Conservation (phyloP, 2,113 vertebrate genomes). For the Panurus biarmicus region DNA sequence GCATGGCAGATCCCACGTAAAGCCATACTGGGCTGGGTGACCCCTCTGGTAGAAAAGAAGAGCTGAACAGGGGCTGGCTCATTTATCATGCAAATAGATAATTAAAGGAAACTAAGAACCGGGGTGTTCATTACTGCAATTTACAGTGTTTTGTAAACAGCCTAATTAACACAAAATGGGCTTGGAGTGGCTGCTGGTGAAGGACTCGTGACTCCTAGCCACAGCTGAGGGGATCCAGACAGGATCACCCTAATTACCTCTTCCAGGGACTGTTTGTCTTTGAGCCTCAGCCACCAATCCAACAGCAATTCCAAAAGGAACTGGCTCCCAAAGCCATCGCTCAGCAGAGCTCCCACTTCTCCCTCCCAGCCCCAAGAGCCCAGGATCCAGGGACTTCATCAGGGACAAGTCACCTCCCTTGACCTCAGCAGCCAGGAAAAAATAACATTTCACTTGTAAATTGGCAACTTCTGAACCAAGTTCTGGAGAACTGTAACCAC, state of each 20-base stretch:
- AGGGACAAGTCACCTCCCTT: neutral
- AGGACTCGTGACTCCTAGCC: neutral
- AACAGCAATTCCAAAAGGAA: neutral
- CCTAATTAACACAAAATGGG: conserved; percentile 33
- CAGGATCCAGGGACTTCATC: neutral
- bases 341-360: neutral
- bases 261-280: neutral
- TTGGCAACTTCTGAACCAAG: rapidly evolving
- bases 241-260: conserved; percentile 24
- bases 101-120: conserved; percentile 21
- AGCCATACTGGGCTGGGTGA: neutral
- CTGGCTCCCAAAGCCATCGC: neutral
- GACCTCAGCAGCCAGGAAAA: neutral
- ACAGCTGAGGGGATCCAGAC: neutral
- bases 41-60: neutral
- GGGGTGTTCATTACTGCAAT: conserved; percentile 2
- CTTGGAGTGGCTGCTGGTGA: conserved; percentile 25
- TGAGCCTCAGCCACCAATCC: neutral
- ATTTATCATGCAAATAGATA: conserved; percentile 1
- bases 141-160: conserved; percentile 58
- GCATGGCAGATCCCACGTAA: neutral
- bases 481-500: rapidly evolving
- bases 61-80: neutral
- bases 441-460: neutral
- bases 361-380: neutral